Percentiles rank a stretch among this genome's conserved stretches.
These are phyloP conservation scores for Micrasema longulum DNA, from an alignment of 1,140 invertebrate species.

Conservation along the genomic window DNA sequence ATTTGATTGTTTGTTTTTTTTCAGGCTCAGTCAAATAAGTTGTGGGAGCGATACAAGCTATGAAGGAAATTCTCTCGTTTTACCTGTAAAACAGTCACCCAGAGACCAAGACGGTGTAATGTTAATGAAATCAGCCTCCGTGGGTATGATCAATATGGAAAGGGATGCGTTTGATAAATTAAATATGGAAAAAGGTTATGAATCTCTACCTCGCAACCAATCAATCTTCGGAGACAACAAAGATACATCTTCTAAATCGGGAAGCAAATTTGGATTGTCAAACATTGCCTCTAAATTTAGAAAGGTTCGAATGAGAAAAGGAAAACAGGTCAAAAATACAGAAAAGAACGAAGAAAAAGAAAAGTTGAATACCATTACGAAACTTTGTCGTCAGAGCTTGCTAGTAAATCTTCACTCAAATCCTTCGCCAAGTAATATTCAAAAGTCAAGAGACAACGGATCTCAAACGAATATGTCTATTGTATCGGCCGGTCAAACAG, in stretches of 20 bases:
- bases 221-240: constrained; percentile 36
- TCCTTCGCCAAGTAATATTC: neutral
- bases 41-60: constrained; percentile 69
- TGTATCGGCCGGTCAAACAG: constrained; percentile 50
- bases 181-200: constrained; percentile 56
- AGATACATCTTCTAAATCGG: constrained; percentile 56
- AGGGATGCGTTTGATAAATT: constrained; percentile 69
- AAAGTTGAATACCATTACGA: constrained; percentile 70
- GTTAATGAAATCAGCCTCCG: constrained; percentile 76
- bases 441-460: constrained; percentile 41
- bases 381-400: constrained; percentile 76
- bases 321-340: constrained; percentile 56
- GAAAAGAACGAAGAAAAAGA: constrained; percentile 57
- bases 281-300: constrained; percentile 75
- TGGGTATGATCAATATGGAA: constrained; percentile 78
- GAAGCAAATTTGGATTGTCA: constrained; percentile 69
- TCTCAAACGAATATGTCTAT: constrained; percentile 50
- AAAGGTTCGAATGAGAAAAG: constrained; percentile 65
- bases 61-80: constrained; percentile 52
- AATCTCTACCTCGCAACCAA: constrained; percentile 55
- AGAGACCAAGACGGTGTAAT: constrained; percentile 56
- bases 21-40: constrained; percentile 69
- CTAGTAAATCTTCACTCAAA: constrained; percentile 69
- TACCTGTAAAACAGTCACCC: constrained; percentile 52
- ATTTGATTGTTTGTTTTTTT: constrained; percentile 40